Conservation (phyloP, 2,113 vertebrate genomes). For the Megatriorchis doriae region DNA sequence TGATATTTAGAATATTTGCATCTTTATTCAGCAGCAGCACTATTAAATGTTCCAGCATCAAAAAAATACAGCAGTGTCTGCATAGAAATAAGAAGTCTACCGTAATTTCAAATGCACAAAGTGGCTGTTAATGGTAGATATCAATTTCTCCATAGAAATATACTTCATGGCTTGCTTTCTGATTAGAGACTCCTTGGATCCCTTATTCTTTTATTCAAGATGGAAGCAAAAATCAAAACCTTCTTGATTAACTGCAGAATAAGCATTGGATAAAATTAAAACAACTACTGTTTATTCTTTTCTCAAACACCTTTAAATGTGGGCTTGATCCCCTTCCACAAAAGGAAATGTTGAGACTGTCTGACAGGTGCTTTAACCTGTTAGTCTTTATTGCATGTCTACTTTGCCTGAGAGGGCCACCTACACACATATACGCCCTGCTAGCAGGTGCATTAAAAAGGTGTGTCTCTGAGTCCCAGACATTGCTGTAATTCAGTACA, state of each 20-base stretch:
- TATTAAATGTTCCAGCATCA: background rate
- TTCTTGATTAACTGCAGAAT: background rate
- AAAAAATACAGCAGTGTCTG: background rate
- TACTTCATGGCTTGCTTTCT: background rate
- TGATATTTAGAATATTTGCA: background rate
- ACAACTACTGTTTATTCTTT: background rate
- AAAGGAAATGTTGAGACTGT: background rate
- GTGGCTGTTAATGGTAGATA: background rate
- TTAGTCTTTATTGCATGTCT: background rate
- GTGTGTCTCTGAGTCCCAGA: background rate
- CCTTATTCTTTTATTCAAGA: background rate
- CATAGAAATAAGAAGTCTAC: background rate
- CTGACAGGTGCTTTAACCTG: background rate
- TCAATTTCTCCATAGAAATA: background rate
- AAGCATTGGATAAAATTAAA: background rate
- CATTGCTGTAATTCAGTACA: background rate
- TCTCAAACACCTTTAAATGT: background rate
- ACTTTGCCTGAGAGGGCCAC: background rate
- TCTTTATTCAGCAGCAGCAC: background rate
- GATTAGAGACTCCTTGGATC: background rate
- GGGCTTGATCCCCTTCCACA: background rate
- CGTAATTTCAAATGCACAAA: background rate
- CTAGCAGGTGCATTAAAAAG: slow-evolving; percentile 20
- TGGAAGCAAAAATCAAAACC: background rate
- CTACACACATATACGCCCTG: background rate